Evolutionary conservation across 1,140 invertebrate species (phyloP).

Genomic region (Drosophila murphyi): DNA sequence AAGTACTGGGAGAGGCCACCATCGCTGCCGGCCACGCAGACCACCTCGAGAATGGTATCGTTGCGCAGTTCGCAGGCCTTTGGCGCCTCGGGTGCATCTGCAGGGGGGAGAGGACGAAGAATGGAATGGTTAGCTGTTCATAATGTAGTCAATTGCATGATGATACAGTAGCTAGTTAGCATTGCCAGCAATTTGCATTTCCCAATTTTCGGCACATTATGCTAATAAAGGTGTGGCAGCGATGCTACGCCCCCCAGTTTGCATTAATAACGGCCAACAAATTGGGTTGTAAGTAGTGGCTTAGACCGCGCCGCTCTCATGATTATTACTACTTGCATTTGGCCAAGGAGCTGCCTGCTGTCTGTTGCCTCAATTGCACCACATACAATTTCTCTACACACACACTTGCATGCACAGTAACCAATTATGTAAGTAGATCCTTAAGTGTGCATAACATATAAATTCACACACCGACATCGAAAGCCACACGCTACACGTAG

Average conservation of each 20-base stretch:
- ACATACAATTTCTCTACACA: slow-evolving; percentile 12
- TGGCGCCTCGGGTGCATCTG: slow-evolving; percentile 89
- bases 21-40: slow-evolving; percentile 91
- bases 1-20: slow-evolving; percentile 93
- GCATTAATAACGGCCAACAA: slow-evolving; percentile 60
- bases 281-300: slow-evolving; percentile 20
- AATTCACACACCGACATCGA: slow-evolving; percentile 28
- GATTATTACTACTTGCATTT: slow-evolving; percentile 59
- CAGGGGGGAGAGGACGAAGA: slow-evolving; percentile 9
- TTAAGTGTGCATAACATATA: slow-evolving; percentile 74
- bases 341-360: slow-evolving; percentile 31
- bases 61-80: slow-evolving; percentile 89
- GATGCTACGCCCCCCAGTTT: slow-evolving; percentile 45
- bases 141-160: slow-evolving; percentile 41
- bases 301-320: slow-evolving; percentile 27
- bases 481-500: not conserved
- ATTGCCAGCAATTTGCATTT: slow-evolving; percentile 42
- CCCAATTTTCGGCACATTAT: slow-evolving; percentile 42
- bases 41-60: slow-evolving; percentile 89
- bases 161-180: slow-evolving; percentile 3
- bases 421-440: slow-evolving; percentile 81
- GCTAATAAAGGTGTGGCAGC: slow-evolving; percentile 56
- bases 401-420: slow-evolving; percentile 28
- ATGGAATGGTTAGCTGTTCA: slow-evolving; percentile 32
- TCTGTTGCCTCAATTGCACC: slow-evolving; percentile 32